Base-by-base conservation (phyloP, 2,888 invertebrate species). In the Apamea sordens region DNA sequence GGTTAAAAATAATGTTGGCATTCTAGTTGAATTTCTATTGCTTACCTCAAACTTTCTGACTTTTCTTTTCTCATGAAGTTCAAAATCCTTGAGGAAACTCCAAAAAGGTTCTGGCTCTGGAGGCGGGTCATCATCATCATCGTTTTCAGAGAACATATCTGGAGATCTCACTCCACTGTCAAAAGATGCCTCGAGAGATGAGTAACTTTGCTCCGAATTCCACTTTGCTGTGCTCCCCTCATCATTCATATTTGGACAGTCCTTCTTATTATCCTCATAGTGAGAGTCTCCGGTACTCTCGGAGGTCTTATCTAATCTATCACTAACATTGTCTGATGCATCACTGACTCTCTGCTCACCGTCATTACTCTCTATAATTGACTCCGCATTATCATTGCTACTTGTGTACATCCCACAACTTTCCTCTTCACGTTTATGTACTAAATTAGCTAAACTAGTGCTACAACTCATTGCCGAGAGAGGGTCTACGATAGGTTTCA, bases 61-160 rank as follows among this genome's bases (percentile, higher is more conserved):
- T 92, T 92, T 95, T 77, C 89, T 94, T 85, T 95, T 96, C 71
- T 97, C 96, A 94, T 91, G 90, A 72, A 91, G 87, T 91, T 97
- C 97, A 93, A 89, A 94, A 82, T 96, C 93, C 83, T 94, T 95
- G 0, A 96, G 86, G 79, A 96, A 96, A 73, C 84, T 89, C 95
- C 96, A 96, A 89, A 95, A 95, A 64, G 94, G 94, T 77, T 95
- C 94, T 24, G 83, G 77, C 36, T 92, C 94, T 0, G 86, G 88
- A 13, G 93, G 63, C 11, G 11, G 18, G 10, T 67, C 94, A 4
- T 93, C 88, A 50, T 90, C 94, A 68, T 95, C 96, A 75, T 97
- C 97, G 67, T 97, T 97, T 81, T 97, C 97, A 80, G 97, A 97
- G 92, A 98, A 98, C 91, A 98, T 95, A 90, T 98, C 98, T 0